Percentiles rank a stretch among this genome's conserved stretches.
phyloP scores from a whole-genome alignment of 2,113 vertebrate species.

The Abramis brama region DNA sequence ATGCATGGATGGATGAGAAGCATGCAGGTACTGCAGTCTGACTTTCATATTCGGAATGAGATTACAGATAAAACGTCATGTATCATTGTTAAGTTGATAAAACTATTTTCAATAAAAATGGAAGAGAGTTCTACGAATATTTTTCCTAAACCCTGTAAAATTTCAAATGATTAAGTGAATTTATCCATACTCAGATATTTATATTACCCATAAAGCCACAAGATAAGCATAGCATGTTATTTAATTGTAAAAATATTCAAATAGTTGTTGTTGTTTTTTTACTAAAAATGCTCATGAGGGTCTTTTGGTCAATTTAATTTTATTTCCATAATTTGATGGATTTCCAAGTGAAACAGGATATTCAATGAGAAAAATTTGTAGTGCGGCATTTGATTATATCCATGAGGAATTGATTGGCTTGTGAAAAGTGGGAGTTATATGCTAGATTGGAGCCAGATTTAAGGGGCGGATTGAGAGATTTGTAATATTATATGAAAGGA shows the following conservation, averaged over 20 bases:
- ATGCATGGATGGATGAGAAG: conserved; percentile 52
- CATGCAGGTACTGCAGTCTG: conserved; percentile 39
- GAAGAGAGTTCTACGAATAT: background rate
- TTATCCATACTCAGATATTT: background rate
- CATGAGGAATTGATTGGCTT: background rate
- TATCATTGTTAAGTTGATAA: background rate
- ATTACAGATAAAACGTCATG: background rate
- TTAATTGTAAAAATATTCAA: background rate
- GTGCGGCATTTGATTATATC: background rate
- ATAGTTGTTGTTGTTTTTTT: background rate
- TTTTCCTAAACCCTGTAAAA: background rate
- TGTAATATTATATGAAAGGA: too few species aligned
- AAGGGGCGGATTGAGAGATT: background rate
- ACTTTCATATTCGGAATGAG: background rate
- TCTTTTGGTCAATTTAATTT: too few species aligned
- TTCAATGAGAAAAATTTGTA: background rate
- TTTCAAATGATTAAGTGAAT: background rate
- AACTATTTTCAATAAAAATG: background rate
- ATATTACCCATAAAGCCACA: background rate
- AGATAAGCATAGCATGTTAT: background rate
- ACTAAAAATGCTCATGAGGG: background rate
- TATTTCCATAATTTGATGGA: background rate
- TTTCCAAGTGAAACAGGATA: background rate
- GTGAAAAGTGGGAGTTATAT: background rate
- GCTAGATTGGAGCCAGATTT: background rate